Evolutionary conservation across 1,140 invertebrate species (phyloP).

Genomic region (Musca domestica): DNA sequence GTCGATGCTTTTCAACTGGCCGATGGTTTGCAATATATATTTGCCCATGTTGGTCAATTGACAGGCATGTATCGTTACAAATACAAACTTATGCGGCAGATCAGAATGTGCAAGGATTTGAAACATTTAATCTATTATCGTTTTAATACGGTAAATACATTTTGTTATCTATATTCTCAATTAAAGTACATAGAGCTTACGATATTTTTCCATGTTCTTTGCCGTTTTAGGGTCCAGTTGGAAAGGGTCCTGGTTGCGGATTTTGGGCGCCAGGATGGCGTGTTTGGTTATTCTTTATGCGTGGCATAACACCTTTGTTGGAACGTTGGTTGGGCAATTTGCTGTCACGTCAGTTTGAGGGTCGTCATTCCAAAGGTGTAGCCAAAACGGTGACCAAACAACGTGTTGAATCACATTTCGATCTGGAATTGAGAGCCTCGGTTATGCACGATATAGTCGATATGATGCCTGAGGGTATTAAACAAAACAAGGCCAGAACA

Average conservation of each 20-base stretch:
- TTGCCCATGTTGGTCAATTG: constrained; percentile 98
- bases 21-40: constrained; percentile 99
- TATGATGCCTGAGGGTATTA: constrained; percentile 99
- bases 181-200: constrained; percentile 1
- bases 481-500: constrained; percentile 98
- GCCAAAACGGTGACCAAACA: constrained; percentile 99
- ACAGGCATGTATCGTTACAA: constrained; percentile 99
- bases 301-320: constrained; percentile 95
- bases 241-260: constrained; percentile 98
- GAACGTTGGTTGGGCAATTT: constrained; percentile 98
- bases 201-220: constrained; percentile 22
- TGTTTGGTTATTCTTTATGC: constrained; percentile 99
- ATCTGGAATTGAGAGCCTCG: constrained; percentile 94
- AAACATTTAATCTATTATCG: constrained; percentile 99
- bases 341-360: constrained; percentile 97
- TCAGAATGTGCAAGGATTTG: constrained; percentile 99
- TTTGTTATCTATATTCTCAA: constrained; percentile 59
- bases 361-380: constrained; percentile 96
- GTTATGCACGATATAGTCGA: constrained; percentile 99
- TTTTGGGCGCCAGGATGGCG: constrained; percentile 99
- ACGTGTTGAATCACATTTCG: constrained; percentile 98
- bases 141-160: constrained; percentile 88
- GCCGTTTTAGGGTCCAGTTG: constrained; percentile 79
- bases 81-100: constrained; percentile 99
- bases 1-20: constrained; percentile 98